These are phyloP conservation scores for Eledone cirrhosa DNA, from an alignment of 2,888 invertebrate genomes.

Conservation along the genomic window DNA sequence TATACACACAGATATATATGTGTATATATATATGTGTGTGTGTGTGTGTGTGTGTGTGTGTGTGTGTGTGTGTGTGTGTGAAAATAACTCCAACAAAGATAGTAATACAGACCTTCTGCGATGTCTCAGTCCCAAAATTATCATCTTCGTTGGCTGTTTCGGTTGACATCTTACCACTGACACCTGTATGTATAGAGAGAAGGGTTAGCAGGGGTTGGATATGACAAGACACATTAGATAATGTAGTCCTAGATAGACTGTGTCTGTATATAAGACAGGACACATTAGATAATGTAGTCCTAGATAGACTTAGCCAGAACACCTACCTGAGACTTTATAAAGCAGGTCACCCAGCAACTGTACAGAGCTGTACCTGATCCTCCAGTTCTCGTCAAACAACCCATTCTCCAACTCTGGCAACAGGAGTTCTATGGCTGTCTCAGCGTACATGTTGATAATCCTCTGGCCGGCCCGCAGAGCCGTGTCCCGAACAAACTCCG, in stretches of 20 bases:
- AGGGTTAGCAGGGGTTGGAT: not conserved
- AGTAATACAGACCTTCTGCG: slow-evolving; percentile 52
- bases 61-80: too few species aligned
- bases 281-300: too few species aligned
- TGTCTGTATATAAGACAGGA: too few species aligned
- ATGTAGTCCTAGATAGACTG: too few species aligned
- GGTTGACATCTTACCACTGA: slow-evolving; percentile 98
- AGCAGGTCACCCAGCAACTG: slow-evolving; percentile 94
- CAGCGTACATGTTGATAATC: slow-evolving; percentile 95
- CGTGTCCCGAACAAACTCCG: slow-evolving; percentile 97
- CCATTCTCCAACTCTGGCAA: slow-evolving; percentile 91
- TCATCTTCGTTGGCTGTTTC: slow-evolving; percentile 98
- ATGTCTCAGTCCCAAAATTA: slow-evolving; percentile 90
- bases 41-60: too few species aligned
- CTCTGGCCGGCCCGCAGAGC: slow-evolving; percentile 95
- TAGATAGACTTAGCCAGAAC: not conserved
- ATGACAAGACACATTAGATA: too few species aligned
- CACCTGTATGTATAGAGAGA: slow-evolving; percentile 68
- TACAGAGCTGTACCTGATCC: slow-evolving; percentile 91
- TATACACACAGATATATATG: too few species aligned
- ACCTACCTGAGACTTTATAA: slow-evolving; percentile 88
- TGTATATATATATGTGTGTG: too few species aligned
- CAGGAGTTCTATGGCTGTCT: slow-evolving; percentile 89
- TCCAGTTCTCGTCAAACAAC: slow-evolving; percentile 98
- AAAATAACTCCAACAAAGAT: too few species aligned